Percentiles rank a stretch among this genome's conserved stretches.
These are phyloP conservation scores for Chelon auratus DNA, from an alignment of 2,797 vertebrate genomes.

Conservation along the genomic window DNA sequence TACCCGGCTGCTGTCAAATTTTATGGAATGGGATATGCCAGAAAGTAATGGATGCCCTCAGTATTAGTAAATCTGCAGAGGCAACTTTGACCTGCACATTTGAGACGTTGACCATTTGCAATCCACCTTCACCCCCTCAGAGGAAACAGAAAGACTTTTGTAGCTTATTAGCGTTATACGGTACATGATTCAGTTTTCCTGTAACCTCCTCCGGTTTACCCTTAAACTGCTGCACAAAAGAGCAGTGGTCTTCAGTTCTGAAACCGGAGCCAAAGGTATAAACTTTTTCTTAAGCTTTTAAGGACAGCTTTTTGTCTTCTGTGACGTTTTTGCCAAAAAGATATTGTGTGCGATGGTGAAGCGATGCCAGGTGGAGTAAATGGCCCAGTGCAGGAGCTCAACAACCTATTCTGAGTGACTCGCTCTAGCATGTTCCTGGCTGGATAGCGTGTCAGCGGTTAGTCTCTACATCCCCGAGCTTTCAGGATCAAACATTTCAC, in stretches of 20 bases:
- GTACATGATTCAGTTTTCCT: neutral
- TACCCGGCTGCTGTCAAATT: neutral
- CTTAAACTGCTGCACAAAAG: constrained; percentile 4
- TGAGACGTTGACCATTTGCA: neutral
- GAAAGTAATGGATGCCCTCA: neutral
- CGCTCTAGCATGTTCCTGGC: constrained; percentile 30
- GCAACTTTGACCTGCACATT: neutral
- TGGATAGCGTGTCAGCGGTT: constrained; percentile 38
- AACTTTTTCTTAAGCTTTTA: constrained; percentile 13
- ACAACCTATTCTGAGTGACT: constrained; percentile 23
- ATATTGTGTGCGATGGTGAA: neutral
- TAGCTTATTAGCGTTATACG: neutral
- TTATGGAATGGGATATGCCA: neutral
- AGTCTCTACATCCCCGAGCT: constrained; percentile 21
- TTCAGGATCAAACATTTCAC: constrained; percentile 35
- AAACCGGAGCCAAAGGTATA: neutral
- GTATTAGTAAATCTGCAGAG: neutral
- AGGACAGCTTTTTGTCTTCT: neutral
- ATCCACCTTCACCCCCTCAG: neutral
- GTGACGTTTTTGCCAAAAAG: neutral
- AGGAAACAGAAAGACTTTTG: neutral
- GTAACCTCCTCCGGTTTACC: neutral
- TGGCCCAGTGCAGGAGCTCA: constrained; percentile 1
- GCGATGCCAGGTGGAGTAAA: constrained; percentile 20
- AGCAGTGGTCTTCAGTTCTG: neutral